Base-by-base conservation (phyloP, 2,113 vertebrate genomes). In the Neotoma lepida region DNA sequence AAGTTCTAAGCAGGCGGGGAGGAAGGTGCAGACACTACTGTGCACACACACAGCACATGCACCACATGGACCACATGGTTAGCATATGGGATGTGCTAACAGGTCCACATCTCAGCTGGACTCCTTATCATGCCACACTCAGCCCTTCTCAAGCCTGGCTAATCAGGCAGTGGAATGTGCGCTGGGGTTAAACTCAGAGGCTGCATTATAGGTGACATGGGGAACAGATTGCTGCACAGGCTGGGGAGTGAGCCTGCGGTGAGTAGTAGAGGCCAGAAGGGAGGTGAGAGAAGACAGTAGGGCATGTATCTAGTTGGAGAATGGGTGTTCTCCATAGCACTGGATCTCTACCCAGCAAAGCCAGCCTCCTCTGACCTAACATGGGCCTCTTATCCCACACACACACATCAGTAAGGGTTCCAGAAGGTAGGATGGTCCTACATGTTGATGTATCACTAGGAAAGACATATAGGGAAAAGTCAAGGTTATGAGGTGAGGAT, bases 381-480 rank as follows among this genome's bases (percentile, higher is more conserved):
- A 1, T 8, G 3, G 7, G 4, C 24, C 4, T 14, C 70, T 81
- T 24, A 63, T 18, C 10, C 51, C 63, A 49, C 22, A n/a, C 13
- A 17, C 44, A 9, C 9, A 56, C 20, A 30, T 46, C 14, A 1
- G 4, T 10, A 33, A 66, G 46, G 3, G 14, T 30, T 26, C 99
- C 98, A 46, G 99, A 99, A 98, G 99, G 98, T 99, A 86, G 66
- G 68, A 26, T 63, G 49, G 39, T 44, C 56, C 33, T 49, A 18
- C 10, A 2, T 20, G 39, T 33, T 63, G 49, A 56, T 41, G 3
- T 61, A 9, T 93, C 64, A 28, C 33, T 56, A 63, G 56, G 82
- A 49, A 92, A 89, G 54, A 84, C 41, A 2, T 18, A 4, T 9
- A 41, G 46, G 71, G 71, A 85, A 54, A 81, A 71, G 30, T 68